Conservation (phyloP, 2,113 vertebrate genomes). For the Brachypodius melanocephalos region DNA sequence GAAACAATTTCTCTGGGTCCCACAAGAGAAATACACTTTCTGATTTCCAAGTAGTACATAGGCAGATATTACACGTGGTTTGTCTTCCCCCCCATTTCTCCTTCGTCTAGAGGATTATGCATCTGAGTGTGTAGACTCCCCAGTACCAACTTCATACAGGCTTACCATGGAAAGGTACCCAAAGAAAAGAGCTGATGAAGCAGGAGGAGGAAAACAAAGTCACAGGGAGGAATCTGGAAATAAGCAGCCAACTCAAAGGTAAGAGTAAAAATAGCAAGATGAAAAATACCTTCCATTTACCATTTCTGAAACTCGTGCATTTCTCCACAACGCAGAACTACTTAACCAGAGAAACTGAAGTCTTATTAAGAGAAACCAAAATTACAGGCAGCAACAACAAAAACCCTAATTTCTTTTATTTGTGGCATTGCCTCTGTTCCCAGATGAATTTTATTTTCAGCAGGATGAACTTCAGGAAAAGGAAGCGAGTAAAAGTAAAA, state of each 20-base stretch:
- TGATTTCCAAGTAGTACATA: neutral
- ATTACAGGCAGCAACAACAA: slow-evolving; percentile 5
- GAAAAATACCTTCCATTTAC: neutral
- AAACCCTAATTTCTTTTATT: neutral
- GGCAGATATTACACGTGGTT: accelerated
- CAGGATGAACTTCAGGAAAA: neutral
- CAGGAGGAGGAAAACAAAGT: neutral
- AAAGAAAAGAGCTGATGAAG: neutral
- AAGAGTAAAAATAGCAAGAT: neutral
- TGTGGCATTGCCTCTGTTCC: neutral
- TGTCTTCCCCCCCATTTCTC: neutral
- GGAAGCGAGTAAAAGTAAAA: neutral
- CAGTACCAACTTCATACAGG: neutral
- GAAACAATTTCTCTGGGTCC: neutral
- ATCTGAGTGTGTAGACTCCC: neutral
- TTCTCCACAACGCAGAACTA: neutral
- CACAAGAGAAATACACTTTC: neutral
- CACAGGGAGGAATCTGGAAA: neutral
- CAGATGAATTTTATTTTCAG: neutral
- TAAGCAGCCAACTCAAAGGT: neutral
- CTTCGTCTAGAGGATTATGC: neutral
- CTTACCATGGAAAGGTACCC: neutral
- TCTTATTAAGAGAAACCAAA: slow-evolving; percentile 38
- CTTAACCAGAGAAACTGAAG: neutral
- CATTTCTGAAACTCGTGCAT: neutral